A percentile compares a stretch with the other conserved stretches of the same genome.
Evolutionary conservation across 2,888 invertebrate genomes (phyloP).

Genomic region (Caenorhabditis parvicauda): DNA sequence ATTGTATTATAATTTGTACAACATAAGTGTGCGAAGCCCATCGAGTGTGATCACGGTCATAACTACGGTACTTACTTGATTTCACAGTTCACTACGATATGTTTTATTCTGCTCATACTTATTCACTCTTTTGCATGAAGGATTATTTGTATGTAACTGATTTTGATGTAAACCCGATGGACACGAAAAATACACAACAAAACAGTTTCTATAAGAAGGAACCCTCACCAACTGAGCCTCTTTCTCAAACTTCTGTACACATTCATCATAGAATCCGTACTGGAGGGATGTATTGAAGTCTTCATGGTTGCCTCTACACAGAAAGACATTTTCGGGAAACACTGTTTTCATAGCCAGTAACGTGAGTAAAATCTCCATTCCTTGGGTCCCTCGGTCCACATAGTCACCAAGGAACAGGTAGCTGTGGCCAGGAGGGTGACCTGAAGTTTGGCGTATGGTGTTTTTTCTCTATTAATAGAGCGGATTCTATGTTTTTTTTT

Average conservation of each 20-base stretch:
- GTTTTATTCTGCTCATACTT: too few relatives aligned
- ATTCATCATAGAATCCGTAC: conserved; percentile 57
- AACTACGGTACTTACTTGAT: too few relatives aligned
- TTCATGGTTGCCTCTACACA: conserved; percentile 54
- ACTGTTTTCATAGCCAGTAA: conserved; percentile 32
- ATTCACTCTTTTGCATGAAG: background rate
- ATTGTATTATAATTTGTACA: too few relatives aligned
- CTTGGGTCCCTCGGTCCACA: conserved; percentile 41
- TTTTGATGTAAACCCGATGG: too few relatives aligned
- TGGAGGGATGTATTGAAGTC: conserved; percentile 51
- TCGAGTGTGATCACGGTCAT: too few relatives aligned
- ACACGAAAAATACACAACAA: too few relatives aligned
- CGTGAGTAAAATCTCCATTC: conserved; percentile 25
- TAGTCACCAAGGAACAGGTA: conserved; percentile 42
- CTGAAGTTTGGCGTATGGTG: background rate
- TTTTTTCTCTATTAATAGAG: background rate
- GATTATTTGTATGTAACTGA: background rate
- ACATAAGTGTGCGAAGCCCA: too few relatives aligned
- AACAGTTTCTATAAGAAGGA: background rate
- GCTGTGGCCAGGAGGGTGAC: conserved; percentile 11
- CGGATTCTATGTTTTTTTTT: too few relatives aligned
- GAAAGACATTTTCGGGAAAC: conserved; percentile 41
- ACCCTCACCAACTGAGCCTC: conserved; percentile 15
- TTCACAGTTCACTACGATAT: too few relatives aligned
- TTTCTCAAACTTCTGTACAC: conserved; percentile 28